Base-by-base conservation (phyloP, 2,113 vertebrate genomes). In the Oreochromis tanganicae region DNA sequence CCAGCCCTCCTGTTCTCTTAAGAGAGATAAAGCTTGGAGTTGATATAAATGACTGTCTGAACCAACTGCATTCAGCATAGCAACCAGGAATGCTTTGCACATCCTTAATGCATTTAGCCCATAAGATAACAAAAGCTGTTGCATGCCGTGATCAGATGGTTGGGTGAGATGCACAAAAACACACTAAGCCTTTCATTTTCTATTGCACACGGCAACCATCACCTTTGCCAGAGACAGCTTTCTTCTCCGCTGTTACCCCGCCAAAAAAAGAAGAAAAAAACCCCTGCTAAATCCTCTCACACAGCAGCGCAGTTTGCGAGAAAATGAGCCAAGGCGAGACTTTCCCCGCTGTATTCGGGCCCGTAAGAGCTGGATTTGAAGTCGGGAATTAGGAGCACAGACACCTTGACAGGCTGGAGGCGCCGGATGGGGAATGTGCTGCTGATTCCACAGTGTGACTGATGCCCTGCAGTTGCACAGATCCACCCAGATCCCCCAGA, bases 361-460 rank as follows among this genome's bases (percentile, higher is more conserved):
- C 38, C 4, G 1, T 29, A 24, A 82, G 84, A 83, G 82, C 32
- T 46, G 78, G 81, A 93, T 91, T 84, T 90, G 81, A 86, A 91
- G 66, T 68, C 43, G n/a, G 79, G 89, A 61, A 86, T 92, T 86
- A 91, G 86, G 55, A 75, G 73, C 50, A 38, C 63, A 85, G 86
- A 88, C 80, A 88, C 80, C 87, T 85, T 80, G 81, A 86, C 86
- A 85, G 86, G 75, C 86, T 71, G 41, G 16, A 85, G 85, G 84
- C 75, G 4, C 24, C 29, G 7, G 55, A 86, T 38, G 17, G 68
- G 63, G 61, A 84, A 84, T 43, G 54, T 61, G 78, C 82, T 29
- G 55, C 91, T 82, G 85, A 91, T 84, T 85, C 84, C 79, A 85
- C 46, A 48, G 61, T 81, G 85, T 87, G 89, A 91, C 68, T 86